Evolutionary conservation across 1,140 invertebrate species (phyloP).

Genomic region (Philaenus spumarius): DNA sequence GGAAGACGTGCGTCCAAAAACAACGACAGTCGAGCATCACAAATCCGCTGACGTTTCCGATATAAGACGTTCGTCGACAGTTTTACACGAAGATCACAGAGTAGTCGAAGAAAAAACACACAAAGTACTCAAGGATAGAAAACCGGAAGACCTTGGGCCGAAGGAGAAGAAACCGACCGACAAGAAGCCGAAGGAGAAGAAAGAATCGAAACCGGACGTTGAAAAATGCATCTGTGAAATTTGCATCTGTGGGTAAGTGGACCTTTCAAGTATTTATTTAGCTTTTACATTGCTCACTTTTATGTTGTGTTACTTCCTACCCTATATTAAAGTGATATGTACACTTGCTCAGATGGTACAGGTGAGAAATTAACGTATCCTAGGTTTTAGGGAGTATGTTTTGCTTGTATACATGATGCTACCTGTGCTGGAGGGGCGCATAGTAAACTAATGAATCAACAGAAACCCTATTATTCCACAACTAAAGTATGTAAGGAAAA

Average conservation of each 20-base stretch:
- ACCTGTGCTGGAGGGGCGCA: no score
- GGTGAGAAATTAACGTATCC: no score
- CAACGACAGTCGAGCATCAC: neutral
- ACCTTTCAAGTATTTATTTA: no score
- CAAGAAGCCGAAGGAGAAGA: conserved; percentile 1
- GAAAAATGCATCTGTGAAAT: conserved; percentile 85
- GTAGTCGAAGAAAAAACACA: neutral
- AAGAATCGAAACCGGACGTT: conserved; percentile 41
- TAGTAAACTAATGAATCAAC: no score
- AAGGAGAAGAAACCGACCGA: neutral
- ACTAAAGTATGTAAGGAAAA: no score
- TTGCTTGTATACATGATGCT: no score
- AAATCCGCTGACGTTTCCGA: neutral
- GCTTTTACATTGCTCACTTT: no score
- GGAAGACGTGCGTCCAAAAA: conserved; percentile 3
- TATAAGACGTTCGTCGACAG: neutral
- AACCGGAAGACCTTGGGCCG: neutral
- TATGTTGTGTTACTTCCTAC: no score
- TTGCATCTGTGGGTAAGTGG: conserved; percentile 83
- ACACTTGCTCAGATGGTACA: no score
- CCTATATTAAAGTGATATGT: no score
- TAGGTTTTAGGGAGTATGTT: no score
- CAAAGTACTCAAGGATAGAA: neutral
- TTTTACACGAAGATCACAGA: neutral
- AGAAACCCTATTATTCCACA: no score